A percentile compares a stretch with the other conserved stretches of the same genome.
Conservation (phyloP, 1,140 invertebrate genomes). For the Argopecten irradians region DNA sequence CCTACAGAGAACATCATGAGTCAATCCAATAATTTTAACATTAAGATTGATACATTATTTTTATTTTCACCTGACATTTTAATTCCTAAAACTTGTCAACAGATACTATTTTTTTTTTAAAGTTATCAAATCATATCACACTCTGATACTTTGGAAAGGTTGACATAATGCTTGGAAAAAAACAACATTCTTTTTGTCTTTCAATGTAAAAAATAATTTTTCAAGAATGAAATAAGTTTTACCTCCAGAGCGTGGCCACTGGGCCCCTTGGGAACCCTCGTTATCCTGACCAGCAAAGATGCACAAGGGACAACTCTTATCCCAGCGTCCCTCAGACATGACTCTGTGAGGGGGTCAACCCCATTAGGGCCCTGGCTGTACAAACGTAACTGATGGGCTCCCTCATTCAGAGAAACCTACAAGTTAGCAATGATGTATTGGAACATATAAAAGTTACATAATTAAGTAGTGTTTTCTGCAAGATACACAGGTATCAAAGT, state of each 20-base stretch:
- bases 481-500: too few species aligned
- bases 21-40: too few species aligned
- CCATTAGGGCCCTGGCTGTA: constrained; percentile 72
- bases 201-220: background rate
- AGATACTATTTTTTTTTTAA: too few species aligned
- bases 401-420: constrained; percentile 75
- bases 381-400: constrained; percentile 73
- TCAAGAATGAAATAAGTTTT: constrained; percentile 1
- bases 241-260: constrained; percentile 72
- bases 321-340: constrained; percentile 62
- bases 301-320: constrained; percentile 71
- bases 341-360: constrained; percentile 69
- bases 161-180: too few species aligned
- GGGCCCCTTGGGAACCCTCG: constrained; percentile 67
- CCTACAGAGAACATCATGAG: constrained; percentile 47
- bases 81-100: too few species aligned
- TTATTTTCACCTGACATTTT: too few species aligned
- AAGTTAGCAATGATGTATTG: background rate
- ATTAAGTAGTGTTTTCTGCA: too few species aligned
- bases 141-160: too few species aligned
- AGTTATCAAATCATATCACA: too few species aligned
- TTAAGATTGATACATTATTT: too few species aligned
- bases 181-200: too few species aligned
- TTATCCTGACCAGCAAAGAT: constrained; percentile 69
- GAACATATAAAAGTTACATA: background rate